phyloP scores from a whole-genome alignment of 2,797 vertebrate species.

The Coreius guichenoti region DNA sequence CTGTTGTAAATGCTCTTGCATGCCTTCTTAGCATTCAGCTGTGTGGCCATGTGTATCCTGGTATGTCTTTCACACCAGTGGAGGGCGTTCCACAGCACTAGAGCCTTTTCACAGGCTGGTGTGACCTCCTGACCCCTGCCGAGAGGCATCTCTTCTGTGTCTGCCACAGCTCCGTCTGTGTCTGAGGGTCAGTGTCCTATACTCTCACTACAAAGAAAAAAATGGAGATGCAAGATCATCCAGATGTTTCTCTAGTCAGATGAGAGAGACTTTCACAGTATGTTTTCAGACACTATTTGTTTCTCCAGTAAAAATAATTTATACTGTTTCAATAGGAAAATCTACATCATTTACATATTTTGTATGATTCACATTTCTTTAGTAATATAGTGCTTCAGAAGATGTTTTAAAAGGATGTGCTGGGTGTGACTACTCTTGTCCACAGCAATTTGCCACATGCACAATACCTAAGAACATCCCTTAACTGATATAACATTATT shows the following conservation, averaged over 20 bases:
- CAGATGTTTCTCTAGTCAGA: conserved; percentile 24
- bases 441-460: not conserved
- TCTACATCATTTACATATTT: not conserved
- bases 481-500: not conserved
- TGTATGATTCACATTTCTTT: not conserved
- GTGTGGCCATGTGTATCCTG: conserved; percentile 53
- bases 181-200: conserved; percentile 30
- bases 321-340: not conserved
- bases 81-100: conserved; percentile 42
- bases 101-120: conserved; percentile 36
- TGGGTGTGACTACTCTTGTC: not conserved
- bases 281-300: not conserved
- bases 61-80: conserved; percentile 48
- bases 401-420: not conserved
- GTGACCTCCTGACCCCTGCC: conserved; percentile 51
- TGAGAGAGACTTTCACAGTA: conserved; percentile 2
- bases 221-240: conserved; percentile 27
- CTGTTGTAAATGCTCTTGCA: conserved; percentile 55
- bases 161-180: not conserved
- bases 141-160: conserved; percentile 18
- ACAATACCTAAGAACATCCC: not conserved
- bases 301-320: not conserved
- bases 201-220: conserved; percentile 1
- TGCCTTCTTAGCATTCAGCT: conserved; percentile 66
- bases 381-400: not conserved